Conservation (phyloP, 2,888 invertebrate genomes). For the Dryobota labecula region DNA sequence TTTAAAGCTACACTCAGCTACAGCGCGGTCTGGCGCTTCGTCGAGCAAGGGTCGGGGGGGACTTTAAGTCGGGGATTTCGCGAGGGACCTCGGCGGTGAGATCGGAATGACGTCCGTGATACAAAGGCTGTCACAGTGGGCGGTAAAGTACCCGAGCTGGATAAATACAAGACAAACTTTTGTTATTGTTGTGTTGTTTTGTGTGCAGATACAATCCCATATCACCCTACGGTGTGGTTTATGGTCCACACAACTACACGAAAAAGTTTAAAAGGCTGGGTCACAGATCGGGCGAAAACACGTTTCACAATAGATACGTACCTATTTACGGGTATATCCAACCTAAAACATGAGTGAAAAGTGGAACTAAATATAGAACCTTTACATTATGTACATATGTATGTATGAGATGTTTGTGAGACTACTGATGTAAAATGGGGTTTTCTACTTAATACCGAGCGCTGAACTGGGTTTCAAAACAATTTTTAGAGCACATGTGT, state of each 20-base stretch:
- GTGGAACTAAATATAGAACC: constrained; percentile 5
- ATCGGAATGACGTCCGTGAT: no score
- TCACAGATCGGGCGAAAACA: constrained; percentile 11
- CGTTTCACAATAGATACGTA: constrained; percentile 9
- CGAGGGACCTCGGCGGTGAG: no score
- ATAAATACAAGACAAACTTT: constrained; percentile 8
- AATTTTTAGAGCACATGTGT: constrained; percentile 19
- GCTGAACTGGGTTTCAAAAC: constrained; percentile 21
- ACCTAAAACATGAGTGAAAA: background rate
- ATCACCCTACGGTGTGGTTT: background rate
- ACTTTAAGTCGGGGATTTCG: no score
- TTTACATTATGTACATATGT: background rate
- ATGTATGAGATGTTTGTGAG: background rate
- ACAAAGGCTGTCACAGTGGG: background rate
- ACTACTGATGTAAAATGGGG: constrained; percentile 15
- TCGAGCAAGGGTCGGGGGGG: no score
- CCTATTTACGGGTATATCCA: constrained; percentile 1
- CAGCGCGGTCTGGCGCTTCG: no score
- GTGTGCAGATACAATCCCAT: no score
- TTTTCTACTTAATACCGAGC: constrained; percentile 27
- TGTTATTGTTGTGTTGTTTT: constrained; percentile 1
- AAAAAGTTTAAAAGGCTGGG: constrained; percentile 17
- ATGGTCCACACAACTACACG: constrained; percentile 5
- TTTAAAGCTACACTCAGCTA: no score
- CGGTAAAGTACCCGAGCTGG: background rate